Evolutionary conservation across 2,797 vertebrate genomes (phyloP).

Genomic region (Eulemur rubriventer): DNA sequence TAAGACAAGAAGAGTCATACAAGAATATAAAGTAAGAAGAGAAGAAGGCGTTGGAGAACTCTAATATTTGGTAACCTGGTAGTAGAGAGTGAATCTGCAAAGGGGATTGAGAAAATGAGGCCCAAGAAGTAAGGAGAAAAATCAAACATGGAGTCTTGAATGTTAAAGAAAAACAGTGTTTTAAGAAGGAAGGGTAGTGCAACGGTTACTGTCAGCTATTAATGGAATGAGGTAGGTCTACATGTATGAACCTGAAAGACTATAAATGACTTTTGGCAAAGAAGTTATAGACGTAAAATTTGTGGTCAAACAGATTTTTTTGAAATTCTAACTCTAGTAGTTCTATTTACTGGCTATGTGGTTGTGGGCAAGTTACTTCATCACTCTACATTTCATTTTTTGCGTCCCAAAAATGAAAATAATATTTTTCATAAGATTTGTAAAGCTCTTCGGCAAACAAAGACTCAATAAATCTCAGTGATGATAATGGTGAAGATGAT

Average conservation of each 20-base stretch:
- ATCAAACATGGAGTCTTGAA: neutral
- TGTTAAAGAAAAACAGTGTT: neutral
- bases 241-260: neutral
- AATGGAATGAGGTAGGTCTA: neutral
- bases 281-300: conserved; percentile 8
- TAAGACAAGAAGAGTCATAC: neutral
- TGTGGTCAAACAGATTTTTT: neutral
- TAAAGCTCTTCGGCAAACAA: conserved; percentile 23
- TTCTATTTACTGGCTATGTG: neutral
- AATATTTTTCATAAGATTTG: neutral
- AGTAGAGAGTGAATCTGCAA: neutral
- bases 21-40: neutral
- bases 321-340: neutral
- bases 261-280: neutral
- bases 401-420: neutral
- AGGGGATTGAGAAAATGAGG: neutral
- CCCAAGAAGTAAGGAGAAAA: neutral
- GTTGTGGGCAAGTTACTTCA: neutral
- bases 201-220: neutral
- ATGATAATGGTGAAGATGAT: conserved; percentile 19
- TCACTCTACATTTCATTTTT: neutral
- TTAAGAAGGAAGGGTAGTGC: neutral
- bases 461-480: conserved; percentile 31
- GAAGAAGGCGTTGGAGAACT: neutral
- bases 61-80: neutral